These are phyloP conservation scores for Phyto melanocephala DNA, from an alignment of 2,888 invertebrate genomes.

Conservation along the genomic window DNA sequence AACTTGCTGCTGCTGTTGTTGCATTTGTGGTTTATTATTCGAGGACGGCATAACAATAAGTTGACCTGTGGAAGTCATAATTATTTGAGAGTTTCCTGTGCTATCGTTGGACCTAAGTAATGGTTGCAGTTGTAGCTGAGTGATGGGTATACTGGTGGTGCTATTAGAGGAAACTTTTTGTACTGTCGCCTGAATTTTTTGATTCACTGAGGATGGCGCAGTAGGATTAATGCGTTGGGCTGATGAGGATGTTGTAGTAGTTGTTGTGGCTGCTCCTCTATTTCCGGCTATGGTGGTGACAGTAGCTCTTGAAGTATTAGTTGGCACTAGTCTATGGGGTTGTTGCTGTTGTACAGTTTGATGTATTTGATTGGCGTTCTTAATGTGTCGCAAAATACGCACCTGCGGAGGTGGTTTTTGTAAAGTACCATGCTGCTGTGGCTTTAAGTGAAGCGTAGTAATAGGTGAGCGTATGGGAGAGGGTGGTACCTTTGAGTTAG, in stretches of 20 bases:
- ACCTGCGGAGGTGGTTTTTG: slow-evolving; percentile 64
- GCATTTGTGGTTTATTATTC: slow-evolving; percentile 68
- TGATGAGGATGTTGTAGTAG: slow-evolving; percentile 61
- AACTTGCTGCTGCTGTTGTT: slow-evolving; percentile 68
- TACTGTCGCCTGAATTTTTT: slow-evolving; percentile 66
- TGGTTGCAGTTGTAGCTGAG: slow-evolving; percentile 73
- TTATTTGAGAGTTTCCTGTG: slow-evolving; percentile 73
- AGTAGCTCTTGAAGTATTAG: slow-evolving; percentile 87
- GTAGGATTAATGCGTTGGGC: slow-evolving; percentile 57
- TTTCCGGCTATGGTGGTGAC: slow-evolving; percentile 87
- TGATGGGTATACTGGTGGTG: slow-evolving; percentile 68
- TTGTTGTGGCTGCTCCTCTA: slow-evolving; percentile 80
- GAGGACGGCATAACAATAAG: slow-evolving; percentile 76
- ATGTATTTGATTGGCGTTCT: slow-evolving; percentile 70
- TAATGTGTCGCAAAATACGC: slow-evolving; percentile 75
- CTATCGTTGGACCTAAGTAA: slow-evolving; percentile 68
- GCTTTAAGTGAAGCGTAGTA: slow-evolving; percentile 76
- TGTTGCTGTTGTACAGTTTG: slow-evolving; percentile 63
- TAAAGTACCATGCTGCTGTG: slow-evolving; percentile 70
- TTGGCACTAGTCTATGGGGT: slow-evolving; percentile 76
- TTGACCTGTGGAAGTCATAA: slow-evolving; percentile 79
- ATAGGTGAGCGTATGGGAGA: slow-evolving; percentile 63
- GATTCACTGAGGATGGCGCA: slow-evolving; percentile 81
- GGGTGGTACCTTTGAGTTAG: slow-evolving; percentile 61
- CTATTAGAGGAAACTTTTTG: slow-evolving; percentile 69